Evolutionary conservation across 2,113 vertebrate genomes (phyloP), one percentile per base, ranked within the genome.

Genomic region (Silurus glanis): DNA sequence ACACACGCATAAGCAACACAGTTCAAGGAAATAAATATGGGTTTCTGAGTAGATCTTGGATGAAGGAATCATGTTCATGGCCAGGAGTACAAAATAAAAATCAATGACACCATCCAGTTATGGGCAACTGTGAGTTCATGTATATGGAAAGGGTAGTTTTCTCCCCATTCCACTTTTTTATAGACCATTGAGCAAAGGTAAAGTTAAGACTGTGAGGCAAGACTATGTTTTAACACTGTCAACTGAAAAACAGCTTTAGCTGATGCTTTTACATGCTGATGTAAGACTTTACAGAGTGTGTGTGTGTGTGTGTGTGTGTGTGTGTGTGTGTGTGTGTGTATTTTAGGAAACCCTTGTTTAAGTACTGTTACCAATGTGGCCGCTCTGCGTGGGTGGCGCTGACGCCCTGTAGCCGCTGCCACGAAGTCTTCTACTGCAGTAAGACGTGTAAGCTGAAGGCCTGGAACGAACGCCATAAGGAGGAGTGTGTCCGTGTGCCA

Each of bases 341-440:
- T 86, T 83, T 19, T 85, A 96, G 95, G 66, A 84, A 91, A 9
- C 91, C 91, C 0, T 87, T 91, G 84, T 95, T 96, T 86, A 96
- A 93, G 88, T 97, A 95, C 92, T 97, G 97, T 91, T 95, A 91
- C 81, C 91, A 95, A 53, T 97, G 97, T 0, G 95, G 97, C 1
- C 95, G 95, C 53, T 96, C 96, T 0, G 75, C 92, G 0, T 94
- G 91, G 0, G 94, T 97, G 76, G 92, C 89, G 55, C 93, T 97
- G 14, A 67, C 66, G 0, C 86, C 92, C 0, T 97, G 96, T 62
- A 75, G 49, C 3, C 93, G 90, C 79, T 97, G 97, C 89, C 94
- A 89, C 0, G 91, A 92, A 23, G 92, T 96, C 53, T 93, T 93
- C 89, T 96, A 93, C 86, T 97, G 97, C 91, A 95, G 96, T 91